A percentile compares a stretch with the other conserved stretches of the same genome.
Conservation (phyloP, 2,797 vertebrate genomes). For the Propithecus deckenii region DNA sequence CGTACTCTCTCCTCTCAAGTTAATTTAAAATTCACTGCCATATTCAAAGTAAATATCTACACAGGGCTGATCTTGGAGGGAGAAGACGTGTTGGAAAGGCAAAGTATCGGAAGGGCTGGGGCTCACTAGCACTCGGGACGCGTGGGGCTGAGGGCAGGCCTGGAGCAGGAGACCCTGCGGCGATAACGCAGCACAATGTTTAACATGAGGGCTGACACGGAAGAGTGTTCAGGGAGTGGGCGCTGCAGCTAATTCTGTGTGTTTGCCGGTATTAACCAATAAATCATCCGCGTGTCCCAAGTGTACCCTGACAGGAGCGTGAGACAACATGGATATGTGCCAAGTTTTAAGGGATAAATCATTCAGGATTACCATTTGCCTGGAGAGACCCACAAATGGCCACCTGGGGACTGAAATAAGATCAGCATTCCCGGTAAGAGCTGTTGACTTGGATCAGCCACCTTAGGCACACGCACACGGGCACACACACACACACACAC, state of each 20-base stretch:
- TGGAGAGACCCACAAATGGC: not conserved
- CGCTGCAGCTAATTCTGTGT: not conserved
- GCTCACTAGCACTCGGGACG: not conserved
- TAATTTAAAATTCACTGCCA: not conserved
- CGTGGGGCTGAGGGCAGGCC: accelerated
- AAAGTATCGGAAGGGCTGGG: not conserved
- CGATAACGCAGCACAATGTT: accelerated
- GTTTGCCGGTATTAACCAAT: not conserved
- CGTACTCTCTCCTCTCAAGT: not conserved
- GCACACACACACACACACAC: not conserved
- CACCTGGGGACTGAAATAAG: not conserved
- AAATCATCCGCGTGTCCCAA: not conserved
- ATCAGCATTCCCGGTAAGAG: not conserved
- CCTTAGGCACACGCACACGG: not conserved
- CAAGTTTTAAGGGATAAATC: not conserved
- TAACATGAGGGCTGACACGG: not conserved
- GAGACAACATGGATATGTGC: not conserved
- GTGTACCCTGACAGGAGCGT: not conserved
- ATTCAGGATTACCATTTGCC: not conserved
- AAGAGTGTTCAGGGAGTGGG: not conserved
- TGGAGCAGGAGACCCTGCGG: not conserved
- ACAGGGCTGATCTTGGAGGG: not conserved
- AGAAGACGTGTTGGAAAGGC: not conserved
- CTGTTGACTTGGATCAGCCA: not conserved
- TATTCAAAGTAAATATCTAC: not conserved